These are phyloP conservation scores for Proterorhinus semilunaris DNA, from an alignment of 2,113 vertebrate genomes.

Conservation along the genomic window DNA sequence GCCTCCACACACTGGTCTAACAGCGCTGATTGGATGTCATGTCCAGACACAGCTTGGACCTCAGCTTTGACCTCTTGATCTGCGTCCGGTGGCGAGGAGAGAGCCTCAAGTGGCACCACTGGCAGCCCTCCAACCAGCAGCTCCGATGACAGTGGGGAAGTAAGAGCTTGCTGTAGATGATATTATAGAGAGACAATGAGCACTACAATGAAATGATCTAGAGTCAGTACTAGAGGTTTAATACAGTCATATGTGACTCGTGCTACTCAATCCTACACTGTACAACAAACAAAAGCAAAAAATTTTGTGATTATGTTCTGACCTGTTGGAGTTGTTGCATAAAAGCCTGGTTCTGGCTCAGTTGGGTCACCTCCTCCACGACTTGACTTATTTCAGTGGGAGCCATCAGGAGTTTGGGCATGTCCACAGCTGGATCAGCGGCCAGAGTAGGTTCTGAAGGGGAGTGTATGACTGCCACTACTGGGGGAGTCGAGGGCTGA, in stretches of 20 bases:
- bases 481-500: slow-evolving; percentile 57
- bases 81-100: slow-evolving; percentile 45
- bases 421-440: slow-evolving; percentile 41
- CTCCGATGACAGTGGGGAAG: slow-evolving; percentile 54
- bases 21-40: slow-evolving; percentile 31
- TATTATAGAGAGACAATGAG: background rate
- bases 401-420: slow-evolving; percentile 61
- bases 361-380: slow-evolving; percentile 56
- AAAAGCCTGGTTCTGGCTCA: slow-evolving; percentile 67
- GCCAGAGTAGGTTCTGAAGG: slow-evolving; percentile 45
- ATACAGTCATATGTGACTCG: background rate
- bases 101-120: slow-evolving; percentile 53
- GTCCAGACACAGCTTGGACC: slow-evolving; percentile 18
- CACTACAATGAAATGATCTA: background rate
- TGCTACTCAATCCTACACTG: too few species aligned
- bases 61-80: slow-evolving; percentile 42
- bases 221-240: background rate
- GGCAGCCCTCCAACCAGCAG: slow-evolving; percentile 53
- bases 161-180: slow-evolving; percentile 64
- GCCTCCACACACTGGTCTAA: slow-evolving; percentile 47
- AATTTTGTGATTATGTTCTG: background rate
- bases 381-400: slow-evolving; percentile 54
- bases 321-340: slow-evolving; percentile 74
- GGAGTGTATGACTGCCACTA: slow-evolving; percentile 61
- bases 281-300: too few species aligned